phyloP scores from a whole-genome alignment of 2,888 invertebrate genomes.

The Aspidiotus destructor region DNA sequence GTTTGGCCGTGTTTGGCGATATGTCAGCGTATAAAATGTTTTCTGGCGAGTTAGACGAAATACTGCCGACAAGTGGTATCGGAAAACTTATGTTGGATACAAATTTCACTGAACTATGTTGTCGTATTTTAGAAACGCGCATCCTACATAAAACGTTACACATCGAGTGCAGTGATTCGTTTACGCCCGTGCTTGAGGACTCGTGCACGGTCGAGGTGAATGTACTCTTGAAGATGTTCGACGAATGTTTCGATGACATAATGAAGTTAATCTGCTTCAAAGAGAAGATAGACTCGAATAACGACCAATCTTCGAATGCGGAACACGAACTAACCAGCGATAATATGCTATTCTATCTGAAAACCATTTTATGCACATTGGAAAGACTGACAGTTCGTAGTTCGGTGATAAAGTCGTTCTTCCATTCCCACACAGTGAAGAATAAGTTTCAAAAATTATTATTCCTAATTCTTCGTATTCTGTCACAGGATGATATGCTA shows the following conservation, averaged over 20 bases:
- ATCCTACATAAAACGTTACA: slow-evolving; percentile 34
- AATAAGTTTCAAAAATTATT: slow-evolving; percentile 21
- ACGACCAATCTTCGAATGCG: neutral
- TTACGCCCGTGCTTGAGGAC: slow-evolving; percentile 23
- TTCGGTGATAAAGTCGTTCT: slow-evolving; percentile 16
- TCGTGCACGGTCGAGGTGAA: slow-evolving; percentile 17
- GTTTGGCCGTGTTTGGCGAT: slow-evolving; percentile 51
- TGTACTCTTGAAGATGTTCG: slow-evolving; percentile 21
- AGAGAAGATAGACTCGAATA: neutral
- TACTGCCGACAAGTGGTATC: slow-evolving; percentile 50
- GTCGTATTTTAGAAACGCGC: slow-evolving; percentile 50
- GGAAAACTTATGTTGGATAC: slow-evolving; percentile 48
- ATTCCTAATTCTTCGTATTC: slow-evolving; percentile 15
- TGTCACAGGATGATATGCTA: neutral
- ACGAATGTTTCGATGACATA: slow-evolving; percentile 17
- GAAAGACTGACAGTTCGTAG: slow-evolving; percentile 23
- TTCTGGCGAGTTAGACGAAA: slow-evolving; percentile 51
- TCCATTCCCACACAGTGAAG: slow-evolving; percentile 5
- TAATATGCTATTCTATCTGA: slow-evolving; percentile 4
- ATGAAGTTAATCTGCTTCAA: slow-evolving; percentile 9
- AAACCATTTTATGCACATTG: slow-evolving; percentile 13
- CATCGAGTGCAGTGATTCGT: slow-evolving; percentile 22
- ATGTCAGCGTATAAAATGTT: slow-evolving; percentile 49
- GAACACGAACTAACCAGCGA: neutral
- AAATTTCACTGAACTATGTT: slow-evolving; percentile 51